Evolutionary conservation across 2,888 invertebrate species (phyloP).

Genomic region (Euproctis similis): DNA sequence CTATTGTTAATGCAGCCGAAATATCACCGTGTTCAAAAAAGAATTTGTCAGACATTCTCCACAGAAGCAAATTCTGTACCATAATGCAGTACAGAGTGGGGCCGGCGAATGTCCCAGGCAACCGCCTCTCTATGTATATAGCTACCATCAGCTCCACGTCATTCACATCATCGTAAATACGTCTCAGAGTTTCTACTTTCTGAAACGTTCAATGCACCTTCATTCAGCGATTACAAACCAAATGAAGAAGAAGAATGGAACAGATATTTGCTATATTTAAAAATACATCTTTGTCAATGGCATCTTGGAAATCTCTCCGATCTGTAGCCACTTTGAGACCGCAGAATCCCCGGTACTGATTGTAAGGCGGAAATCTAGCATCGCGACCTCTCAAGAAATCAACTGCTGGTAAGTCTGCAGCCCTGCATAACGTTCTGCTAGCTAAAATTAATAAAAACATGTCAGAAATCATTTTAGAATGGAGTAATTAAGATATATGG

Average conservation of each 20-base stretch:
- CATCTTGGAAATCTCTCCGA: slow-evolving; percentile 83
- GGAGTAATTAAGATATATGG: too few relatives aligned
- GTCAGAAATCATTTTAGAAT: too few relatives aligned
- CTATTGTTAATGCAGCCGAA: slow-evolving; percentile 24
- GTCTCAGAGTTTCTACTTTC: slow-evolving; percentile 31
- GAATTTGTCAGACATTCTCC: slow-evolving; percentile 29
- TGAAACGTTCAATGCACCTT: too few relatives aligned
- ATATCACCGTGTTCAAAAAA: slow-evolving; percentile 35
- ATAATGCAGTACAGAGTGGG: slow-evolving; percentile 34
- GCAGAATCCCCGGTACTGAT: slow-evolving; percentile 87
- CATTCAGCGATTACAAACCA: too few relatives aligned
- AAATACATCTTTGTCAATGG: slow-evolving; percentile 65
- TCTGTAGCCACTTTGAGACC: slow-evolving; percentile 81
- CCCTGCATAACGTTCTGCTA: slow-evolving; percentile 28
- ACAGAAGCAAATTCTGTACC: slow-evolving; percentile 25
- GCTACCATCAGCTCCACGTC: slow-evolving; percentile 35
- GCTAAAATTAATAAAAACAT: too few relatives aligned
- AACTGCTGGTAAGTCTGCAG: slow-evolving; percentile 27
- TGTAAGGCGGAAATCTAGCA: slow-evolving; percentile 89
- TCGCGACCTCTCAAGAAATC: slow-evolving; percentile 77
- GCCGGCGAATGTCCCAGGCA: slow-evolving; percentile 21
- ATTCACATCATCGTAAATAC: slow-evolving; percentile 29
- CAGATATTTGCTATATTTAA: too few relatives aligned
- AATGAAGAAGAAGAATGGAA: too few relatives aligned
- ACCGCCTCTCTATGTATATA: slow-evolving; percentile 26